Conservation (phyloP, 2,888 invertebrate genomes). For the Cenopis cana region DNA sequence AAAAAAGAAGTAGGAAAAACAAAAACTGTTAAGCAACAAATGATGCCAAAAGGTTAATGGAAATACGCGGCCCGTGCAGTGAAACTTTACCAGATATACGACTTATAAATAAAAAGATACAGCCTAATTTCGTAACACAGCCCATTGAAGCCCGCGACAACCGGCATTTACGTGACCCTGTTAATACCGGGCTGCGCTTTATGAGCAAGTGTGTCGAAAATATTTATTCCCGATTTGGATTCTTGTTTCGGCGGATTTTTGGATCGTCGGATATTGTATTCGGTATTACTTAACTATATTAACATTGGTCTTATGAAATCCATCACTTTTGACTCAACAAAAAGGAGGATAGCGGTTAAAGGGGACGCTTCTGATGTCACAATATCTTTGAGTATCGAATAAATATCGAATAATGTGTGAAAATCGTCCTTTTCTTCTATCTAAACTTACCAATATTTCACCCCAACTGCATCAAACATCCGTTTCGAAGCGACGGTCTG, state of each 20-base stretch:
- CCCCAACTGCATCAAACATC: slow-evolving; percentile 92
- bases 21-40: neutral
- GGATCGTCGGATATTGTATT: neutral
- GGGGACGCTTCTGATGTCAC: too few relatives aligned
- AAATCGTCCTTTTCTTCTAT: neutral
- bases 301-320: neutral
- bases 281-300: neutral
- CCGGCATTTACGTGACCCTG: slow-evolving; percentile 1
- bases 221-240: neutral
- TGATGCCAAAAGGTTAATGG: neutral
- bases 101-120: neutral
- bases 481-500: slow-evolving; percentile 90
- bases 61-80: neutral
- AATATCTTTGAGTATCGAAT: too few relatives aligned
- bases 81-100: neutral
- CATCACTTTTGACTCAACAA: neutral
- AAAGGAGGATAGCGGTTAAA: too few relatives aligned
- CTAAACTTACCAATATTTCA: slow-evolving; percentile 86
- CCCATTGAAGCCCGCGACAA: neutral
- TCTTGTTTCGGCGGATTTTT: neutral
- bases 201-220: neutral
- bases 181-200: neutral
- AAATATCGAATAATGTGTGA: too few relatives aligned
- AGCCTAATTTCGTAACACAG: neutral
- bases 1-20: too few relatives aligned